Percentiles rank a stretch among this genome's conserved stretches.
Evolutionary conservation across 2,797 vertebrate genomes (phyloP).

Genomic region (Sebastes diploproa): DNA sequence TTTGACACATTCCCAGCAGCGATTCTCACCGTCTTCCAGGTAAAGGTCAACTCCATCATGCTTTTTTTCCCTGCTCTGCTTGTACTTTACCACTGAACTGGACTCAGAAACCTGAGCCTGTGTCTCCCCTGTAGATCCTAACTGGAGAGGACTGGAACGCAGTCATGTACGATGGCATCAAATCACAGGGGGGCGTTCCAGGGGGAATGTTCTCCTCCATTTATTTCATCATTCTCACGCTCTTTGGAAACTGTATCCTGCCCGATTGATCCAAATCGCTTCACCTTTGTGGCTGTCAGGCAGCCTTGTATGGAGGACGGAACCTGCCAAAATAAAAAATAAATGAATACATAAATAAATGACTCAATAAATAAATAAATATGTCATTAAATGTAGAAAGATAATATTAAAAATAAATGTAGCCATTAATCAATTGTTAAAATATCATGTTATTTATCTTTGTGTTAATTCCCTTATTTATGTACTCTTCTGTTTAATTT

Average conservation of each 20-base stretch:
- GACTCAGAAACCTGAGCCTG: neutral
- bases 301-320: neutral
- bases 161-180: constrained; percentile 96
- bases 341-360: too few relatives aligned
- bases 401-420: too few relatives aligned
- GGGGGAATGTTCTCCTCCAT: constrained; percentile 95
- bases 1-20: constrained; percentile 97
- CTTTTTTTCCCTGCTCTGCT: neutral
- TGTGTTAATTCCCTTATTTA: too few relatives aligned
- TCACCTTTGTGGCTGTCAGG: neutral
- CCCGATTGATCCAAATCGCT: neutral
- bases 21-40: constrained; percentile 98
- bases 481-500: too few relatives aligned
- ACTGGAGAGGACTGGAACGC: constrained; percentile 98
- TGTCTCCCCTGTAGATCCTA: constrained; percentile 84
- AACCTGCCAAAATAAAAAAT: too few relatives aligned
- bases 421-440: too few relatives aligned
- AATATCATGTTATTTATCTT: too few relatives aligned
- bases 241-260: constrained; percentile 99
- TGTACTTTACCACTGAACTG: neutral
- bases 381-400: too few relatives aligned
- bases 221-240: constrained; percentile 94
- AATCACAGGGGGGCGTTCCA: constrained; percentile 92
- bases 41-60: constrained; percentile 55
- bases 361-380: too few relatives aligned